Base-by-base conservation (phyloP, 2,888 invertebrate species). In the Pyrgus malvae region DNA sequence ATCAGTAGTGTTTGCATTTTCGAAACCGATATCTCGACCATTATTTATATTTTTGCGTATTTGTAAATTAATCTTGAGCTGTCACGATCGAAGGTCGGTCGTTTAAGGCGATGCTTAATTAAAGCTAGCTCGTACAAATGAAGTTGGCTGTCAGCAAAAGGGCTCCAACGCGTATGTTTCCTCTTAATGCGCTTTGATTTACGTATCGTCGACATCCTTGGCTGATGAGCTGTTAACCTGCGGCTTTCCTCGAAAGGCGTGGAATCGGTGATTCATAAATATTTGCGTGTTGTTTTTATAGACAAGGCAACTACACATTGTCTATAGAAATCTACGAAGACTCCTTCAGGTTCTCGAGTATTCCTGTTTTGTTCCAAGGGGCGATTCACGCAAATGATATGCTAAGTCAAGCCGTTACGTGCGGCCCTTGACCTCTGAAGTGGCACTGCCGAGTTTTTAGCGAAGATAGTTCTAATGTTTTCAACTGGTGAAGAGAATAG, bases 331-430 rank as follows among this genome's bases (percentile, higher is more conserved):
- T 78, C 80, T 80, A 80, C 80, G 76, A 78, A 81, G 75, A 63
- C 67, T 65, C 62, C 63, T 68, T 64, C 68, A 70, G 17, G 27
- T 72, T 78, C 78, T 79, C 67, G 59, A 70, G 64, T 78, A 83
- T 86, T 78, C 82, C 76, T 58, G 58, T 54, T 48, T 59, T 59
- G 64, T 74, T 81, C 75, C 81, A 81, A 65, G 63, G 68, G 73
- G 65, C 78, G 83, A 84, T 82, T 79, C 83, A 78, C 76, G 78
- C 76, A 72, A 74, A 74, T 71, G 76, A 82, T 83, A 84, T 80
- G 78, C 79, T 69, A 71, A 76, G 59, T 66, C 60, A 62, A n/a
- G 68, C 76, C 70, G 74, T 78, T 77, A 78, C 70, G 68, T 64
- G 64, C 70, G 64, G 58, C 69, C 70, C 64, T 67, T 67, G 58